Evolutionary conservation across 1,140 invertebrate species (phyloP).

Genomic region (Aphis craccivora): DNA sequence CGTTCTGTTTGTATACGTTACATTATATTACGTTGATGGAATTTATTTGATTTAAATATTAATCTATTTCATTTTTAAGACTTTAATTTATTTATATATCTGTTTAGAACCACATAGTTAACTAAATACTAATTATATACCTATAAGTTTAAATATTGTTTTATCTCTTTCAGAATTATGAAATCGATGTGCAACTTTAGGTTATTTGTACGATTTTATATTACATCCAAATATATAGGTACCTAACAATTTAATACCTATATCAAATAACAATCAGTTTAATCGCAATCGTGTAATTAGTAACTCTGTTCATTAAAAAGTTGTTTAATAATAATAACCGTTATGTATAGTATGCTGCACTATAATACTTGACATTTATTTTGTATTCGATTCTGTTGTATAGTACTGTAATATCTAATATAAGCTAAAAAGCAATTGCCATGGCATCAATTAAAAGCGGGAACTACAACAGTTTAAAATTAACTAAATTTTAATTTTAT

Average conservation of each 20-base stretch:
- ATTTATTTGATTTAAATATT: background rate
- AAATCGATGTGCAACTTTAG: background rate
- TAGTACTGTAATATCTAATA: background rate
- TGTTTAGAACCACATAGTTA: background rate
- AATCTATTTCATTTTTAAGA: background rate
- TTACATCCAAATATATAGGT: background rate
- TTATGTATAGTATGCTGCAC: background rate
- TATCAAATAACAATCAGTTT: background rate
- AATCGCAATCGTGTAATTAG: background rate
- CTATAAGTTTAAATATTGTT: background rate
- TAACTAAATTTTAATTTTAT: background rate
- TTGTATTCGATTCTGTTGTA: background rate
- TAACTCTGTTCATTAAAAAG: background rate
- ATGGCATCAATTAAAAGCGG: background rate
- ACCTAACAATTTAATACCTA: background rate
- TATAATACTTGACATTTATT: background rate
- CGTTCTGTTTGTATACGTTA: background rate
- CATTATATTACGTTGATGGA: background rate
- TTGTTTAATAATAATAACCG: background rate
- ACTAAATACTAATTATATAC: background rate
- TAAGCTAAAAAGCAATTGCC: background rate
- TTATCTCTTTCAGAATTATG: background rate
- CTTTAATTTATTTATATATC: background rate
- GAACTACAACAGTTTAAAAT: background rate
- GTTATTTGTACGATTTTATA: background rate